A percentile compares a stretch with the other conserved stretches of the same genome.
Conservation (phyloP, 2,113 vertebrate species). For the Rhinolophus sinicus region DNA sequence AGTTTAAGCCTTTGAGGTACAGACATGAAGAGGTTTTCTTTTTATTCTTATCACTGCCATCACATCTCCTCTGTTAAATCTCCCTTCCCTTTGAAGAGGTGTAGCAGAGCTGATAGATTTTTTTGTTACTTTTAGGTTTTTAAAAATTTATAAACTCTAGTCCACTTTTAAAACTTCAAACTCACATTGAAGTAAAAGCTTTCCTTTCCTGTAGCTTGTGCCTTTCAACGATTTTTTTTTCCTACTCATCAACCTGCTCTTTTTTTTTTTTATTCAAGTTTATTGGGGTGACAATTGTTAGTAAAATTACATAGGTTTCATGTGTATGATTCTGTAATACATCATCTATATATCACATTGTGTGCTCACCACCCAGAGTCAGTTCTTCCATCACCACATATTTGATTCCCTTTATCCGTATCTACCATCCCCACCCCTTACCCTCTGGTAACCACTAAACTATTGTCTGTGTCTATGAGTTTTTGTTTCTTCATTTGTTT, state of each 20-base stretch:
- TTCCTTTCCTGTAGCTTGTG: background rate
- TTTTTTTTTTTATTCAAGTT: too few species aligned
- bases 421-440: too few species aligned
- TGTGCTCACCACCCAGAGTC: too few species aligned
- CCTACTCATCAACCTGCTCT: background rate
- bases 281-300: too few species aligned
- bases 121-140: constrained; percentile 29
- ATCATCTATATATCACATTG: too few species aligned
- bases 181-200: background rate
- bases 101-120: background rate
- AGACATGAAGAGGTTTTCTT: constrained; percentile 5
- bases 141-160: background rate
- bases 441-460: too few species aligned
- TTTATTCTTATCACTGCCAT: background rate
- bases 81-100: background rate
- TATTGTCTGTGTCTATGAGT: too few species aligned
- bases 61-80: background rate
- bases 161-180: constrained; percentile 30
- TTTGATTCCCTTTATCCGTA: too few species aligned
- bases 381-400: too few species aligned
- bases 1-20: background rate
- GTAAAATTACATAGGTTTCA: too few species aligned
- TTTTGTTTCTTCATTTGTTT: too few species aligned
- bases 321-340: too few species aligned
- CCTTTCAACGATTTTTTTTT: background rate